Evolutionary conservation across 2,888 invertebrate species (phyloP).

Genomic region (Hoplodrina ambigua): DNA sequence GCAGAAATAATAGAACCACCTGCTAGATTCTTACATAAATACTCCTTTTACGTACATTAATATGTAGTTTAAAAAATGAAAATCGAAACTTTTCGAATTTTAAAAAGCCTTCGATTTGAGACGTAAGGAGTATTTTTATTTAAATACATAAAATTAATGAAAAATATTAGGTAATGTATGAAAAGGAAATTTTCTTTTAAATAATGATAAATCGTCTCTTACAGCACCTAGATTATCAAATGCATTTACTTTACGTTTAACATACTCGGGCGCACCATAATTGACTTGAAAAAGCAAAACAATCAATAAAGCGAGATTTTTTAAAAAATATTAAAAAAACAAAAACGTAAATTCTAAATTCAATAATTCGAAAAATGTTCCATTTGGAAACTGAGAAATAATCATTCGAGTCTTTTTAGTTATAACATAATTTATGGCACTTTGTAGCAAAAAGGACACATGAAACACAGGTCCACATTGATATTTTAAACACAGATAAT

Average conservation of each 20-base stretch:
- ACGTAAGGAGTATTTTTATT: not conserved
- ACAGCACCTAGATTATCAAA: slow-evolving; percentile 69
- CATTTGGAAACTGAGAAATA: slow-evolving; percentile 51
- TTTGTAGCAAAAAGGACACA: slow-evolving; percentile 45
- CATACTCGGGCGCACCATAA: slow-evolving; percentile 86
- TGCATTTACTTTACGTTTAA: slow-evolving; percentile 67
- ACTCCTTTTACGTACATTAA: too few species aligned
- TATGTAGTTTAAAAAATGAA: not conserved
- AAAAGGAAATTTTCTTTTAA: not conserved
- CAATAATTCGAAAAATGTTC: slow-evolving; percentile 37
- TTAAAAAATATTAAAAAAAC: slow-evolving; percentile 54
- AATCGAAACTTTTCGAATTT: not conserved
- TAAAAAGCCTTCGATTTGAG: not conserved
- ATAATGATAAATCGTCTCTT: slow-evolving; percentile 51
- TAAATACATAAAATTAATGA: not conserved
- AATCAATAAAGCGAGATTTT: slow-evolving; percentile 61
- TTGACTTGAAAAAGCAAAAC: slow-evolving; percentile 83
- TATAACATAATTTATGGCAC: slow-evolving; percentile 67
- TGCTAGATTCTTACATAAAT: not conserved
- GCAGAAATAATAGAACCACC: too few species aligned
- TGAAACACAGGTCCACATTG: slow-evolving; percentile 18
- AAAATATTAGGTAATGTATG: not conserved
- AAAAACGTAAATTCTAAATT: slow-evolving; percentile 57
- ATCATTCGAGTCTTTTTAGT: slow-evolving; percentile 36
- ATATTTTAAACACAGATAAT: slow-evolving; percentile 4